A percentile compares a stretch with the other conserved stretches of the same genome.
Evolutionary conservation across 2,113 vertebrate genomes (phyloP).

Genomic region (Callopanchax toddi): DNA sequence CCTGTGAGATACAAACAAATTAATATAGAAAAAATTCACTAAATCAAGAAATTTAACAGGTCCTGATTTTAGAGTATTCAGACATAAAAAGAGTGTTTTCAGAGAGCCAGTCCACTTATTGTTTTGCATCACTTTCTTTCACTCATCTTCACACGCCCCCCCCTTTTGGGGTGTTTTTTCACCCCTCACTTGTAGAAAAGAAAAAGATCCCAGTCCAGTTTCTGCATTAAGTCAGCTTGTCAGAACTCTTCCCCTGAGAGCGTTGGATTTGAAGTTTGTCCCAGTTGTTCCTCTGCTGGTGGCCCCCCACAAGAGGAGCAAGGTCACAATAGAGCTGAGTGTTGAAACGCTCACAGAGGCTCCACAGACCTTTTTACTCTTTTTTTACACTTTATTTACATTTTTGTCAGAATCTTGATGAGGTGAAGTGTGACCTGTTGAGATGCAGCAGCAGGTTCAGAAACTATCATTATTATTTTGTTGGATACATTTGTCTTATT

Average conservation of each 20-base stretch:
- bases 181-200: conserved; percentile 53
- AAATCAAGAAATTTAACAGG: too few species aligned
- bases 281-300: conserved; percentile 68
- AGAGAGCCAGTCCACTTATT: conserved; percentile 16
- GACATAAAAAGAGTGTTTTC: too few species aligned
- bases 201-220: conserved; percentile 64
- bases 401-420: not conserved
- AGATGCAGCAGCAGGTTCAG: not conserved
- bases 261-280: conserved; percentile 84
- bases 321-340: conserved; percentile 53
- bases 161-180: conserved; percentile 37
- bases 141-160: conserved; percentile 3
- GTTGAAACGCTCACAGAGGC: conserved; percentile 49
- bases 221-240: conserved; percentile 89
- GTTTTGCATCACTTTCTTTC: conserved; percentile 28
- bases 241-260: conserved; percentile 85
- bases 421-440: not conserved
- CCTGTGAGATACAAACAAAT: not conserved
- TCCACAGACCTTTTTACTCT: not conserved
- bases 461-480: not conserved
- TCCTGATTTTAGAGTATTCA: too few species aligned
- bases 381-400: not conserved
- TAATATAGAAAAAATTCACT: too few species aligned
- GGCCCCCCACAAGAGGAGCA: conserved; percentile 52
- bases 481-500: not conserved